phyloP scores from a whole-genome alignment of 2,888 invertebrate species.

The Drosophila formosana region DNA sequence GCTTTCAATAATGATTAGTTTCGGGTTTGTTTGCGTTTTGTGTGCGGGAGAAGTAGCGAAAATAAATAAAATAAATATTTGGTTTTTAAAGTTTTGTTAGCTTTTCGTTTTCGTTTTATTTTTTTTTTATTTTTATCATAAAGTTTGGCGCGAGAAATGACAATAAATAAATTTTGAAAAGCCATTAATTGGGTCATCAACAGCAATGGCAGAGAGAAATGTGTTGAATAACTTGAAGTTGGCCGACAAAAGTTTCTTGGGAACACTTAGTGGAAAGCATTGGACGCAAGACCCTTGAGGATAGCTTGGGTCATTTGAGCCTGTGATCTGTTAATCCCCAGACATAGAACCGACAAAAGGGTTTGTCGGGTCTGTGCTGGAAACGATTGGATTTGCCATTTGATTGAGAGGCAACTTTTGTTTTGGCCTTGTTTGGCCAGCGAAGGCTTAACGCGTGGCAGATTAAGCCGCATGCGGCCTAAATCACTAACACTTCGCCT shows the following conservation, averaged over 20 bases:
- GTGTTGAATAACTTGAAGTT: conserved; percentile 42
- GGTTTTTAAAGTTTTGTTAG: conserved; percentile 43
- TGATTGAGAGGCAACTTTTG: conserved; percentile 63
- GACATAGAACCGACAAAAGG: conserved; percentile 36
- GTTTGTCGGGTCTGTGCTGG: conserved; percentile 20
- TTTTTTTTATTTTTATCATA: conserved; percentile 4
- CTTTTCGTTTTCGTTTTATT: not conserved
- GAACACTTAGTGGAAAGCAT: conserved; percentile 35
- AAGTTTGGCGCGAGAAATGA: conserved; percentile 35
- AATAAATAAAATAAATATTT: conserved; percentile 20
- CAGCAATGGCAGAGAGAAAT: conserved; percentile 26
- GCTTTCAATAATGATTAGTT: conserved; percentile 75
- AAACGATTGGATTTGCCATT: conserved; percentile 48
- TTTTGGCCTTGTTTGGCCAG: conserved; percentile 40
- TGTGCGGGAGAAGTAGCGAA: conserved; percentile 10
- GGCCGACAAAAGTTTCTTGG: conserved; percentile 34
- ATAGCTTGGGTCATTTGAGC: conserved; percentile 38
- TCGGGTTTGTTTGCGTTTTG: conserved; percentile 28
- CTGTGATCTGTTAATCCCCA: conserved; percentile 57
- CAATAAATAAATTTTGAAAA: conserved; percentile 59
- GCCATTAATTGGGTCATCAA: conserved; percentile 73
- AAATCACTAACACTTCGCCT: conserved; percentile 49
- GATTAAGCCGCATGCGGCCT: conserved; percentile 65
- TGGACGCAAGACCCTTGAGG: conserved; percentile 12
- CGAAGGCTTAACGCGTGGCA: conserved; percentile 51